Percentiles rank a stretch among this genome's conserved stretches.
Conservation (phyloP, 2,888 invertebrate genomes). For the Ectropis crepuscularia region DNA sequence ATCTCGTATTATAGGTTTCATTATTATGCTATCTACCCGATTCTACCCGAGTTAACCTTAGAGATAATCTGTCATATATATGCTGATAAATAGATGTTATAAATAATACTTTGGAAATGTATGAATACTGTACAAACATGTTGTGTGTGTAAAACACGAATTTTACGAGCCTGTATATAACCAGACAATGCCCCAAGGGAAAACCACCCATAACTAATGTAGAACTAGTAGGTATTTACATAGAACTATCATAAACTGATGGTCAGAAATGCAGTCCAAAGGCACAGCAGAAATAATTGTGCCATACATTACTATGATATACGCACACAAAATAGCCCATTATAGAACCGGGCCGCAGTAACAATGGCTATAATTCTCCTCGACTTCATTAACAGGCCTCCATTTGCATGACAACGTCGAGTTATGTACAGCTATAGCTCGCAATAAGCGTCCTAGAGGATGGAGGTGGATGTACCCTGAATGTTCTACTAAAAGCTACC, state of each 20-base stretch:
- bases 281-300: constrained; percentile 71
- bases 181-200: constrained; percentile 5
- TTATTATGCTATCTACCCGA: too few relatives aligned
- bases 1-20: too few relatives aligned
- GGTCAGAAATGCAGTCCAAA: constrained; percentile 69
- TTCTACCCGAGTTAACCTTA: too few relatives aligned
- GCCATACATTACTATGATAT: constrained; percentile 80
- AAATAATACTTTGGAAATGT: too few relatives aligned
- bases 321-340: constrained; percentile 80
- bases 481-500: constrained; percentile 48
- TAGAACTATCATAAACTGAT: constrained; percentile 53
- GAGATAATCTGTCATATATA: too few relatives aligned
- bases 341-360: constrained; percentile 75
- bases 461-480: constrained; percentile 60
- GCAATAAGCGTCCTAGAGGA: constrained; percentile 66
- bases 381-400: constrained; percentile 84
- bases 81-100: too few relatives aligned
- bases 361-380: constrained; percentile 83
- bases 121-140: too few relatives aligned
- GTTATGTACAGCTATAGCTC: constrained; percentile 66
- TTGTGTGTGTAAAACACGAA: constrained; percentile 17
- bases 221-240: constrained; percentile 44
- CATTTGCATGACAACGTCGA: constrained; percentile 82
- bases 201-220: constrained; percentile 28
- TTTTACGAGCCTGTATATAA: constrained; percentile 23